Conservation (phyloP, 2,888 invertebrate species). For the Drosophila lacicola region DNA sequence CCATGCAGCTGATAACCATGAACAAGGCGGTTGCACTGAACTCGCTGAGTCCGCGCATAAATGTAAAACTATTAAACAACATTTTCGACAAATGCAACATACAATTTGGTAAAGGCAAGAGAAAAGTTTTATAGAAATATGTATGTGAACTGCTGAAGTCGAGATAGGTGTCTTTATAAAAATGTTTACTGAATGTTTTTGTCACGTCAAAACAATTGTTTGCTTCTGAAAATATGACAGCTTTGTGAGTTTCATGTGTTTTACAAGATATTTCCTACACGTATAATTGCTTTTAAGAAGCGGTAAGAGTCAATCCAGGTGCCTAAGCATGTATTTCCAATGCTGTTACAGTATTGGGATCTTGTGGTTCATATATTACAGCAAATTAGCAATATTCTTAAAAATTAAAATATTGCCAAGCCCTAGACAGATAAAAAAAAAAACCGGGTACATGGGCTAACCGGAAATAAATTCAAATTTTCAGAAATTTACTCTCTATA, state of each 20-base stretch:
- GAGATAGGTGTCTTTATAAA: not conserved
- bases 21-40: slow-evolving; percentile 45
- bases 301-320: not conserved
- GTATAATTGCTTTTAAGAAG: not conserved
- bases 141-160: slow-evolving; percentile 2
- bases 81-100: slow-evolving; percentile 29
- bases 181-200: not conserved
- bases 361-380: no score
- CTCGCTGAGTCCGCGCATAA: slow-evolving; percentile 55
- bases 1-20: slow-evolving; percentile 58
- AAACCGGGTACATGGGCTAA: not conserved
- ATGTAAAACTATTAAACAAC: slow-evolving; percentile 8
- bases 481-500: not conserved
- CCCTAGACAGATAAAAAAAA: not conserved
- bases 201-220: not conserved
- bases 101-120: slow-evolving; percentile 29
- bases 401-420: not conserved
- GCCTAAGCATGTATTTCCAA: not conserved
- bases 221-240: slow-evolving; percentile 9
- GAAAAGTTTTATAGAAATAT: slow-evolving; percentile 2
- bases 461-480: not conserved
- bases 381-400: not conserved
- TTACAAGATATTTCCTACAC: not conserved
- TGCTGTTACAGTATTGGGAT: not conserved
- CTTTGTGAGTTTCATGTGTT: not conserved